phyloP scores from a whole-genome alignment of 2,888 invertebrate genomes.

The Drosophila conformis region DNA sequence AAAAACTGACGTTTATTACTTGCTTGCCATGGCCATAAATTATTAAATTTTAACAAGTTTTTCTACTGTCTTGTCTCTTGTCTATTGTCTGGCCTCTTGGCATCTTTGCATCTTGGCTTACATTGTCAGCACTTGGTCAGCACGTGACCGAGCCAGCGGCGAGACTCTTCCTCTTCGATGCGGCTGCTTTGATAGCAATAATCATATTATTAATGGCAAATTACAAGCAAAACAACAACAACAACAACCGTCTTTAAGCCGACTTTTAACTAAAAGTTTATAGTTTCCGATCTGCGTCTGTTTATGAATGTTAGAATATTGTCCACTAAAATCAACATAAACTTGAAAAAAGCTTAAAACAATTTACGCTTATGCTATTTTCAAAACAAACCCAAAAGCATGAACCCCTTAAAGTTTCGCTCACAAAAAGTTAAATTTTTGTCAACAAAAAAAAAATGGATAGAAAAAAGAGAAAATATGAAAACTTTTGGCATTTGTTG shows the following conservation, averaged over 20 bases:
- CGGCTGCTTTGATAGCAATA: slow-evolving; percentile 57
- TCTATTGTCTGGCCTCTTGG: slow-evolving; percentile 29
- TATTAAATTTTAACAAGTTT: slow-evolving; percentile 82
- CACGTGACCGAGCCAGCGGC: slow-evolving; percentile 57
- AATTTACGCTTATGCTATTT: slow-evolving; percentile 30
- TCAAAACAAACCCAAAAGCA: slow-evolving; percentile 27
- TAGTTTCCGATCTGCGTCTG: background rate
- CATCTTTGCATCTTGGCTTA: slow-evolving; percentile 50
- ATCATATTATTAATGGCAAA: slow-evolving; percentile 64
- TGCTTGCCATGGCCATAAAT: slow-evolving; percentile 69
- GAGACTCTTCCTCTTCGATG: slow-evolving; percentile 2
- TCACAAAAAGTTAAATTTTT: slow-evolving; percentile 27
- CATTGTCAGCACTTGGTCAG: slow-evolving; percentile 57
- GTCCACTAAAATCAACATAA: slow-evolving; percentile 14
- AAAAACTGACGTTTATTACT: slow-evolving; percentile 77
- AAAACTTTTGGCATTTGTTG: slow-evolving; percentile 33
- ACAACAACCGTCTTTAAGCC: background rate
- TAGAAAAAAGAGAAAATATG: background rate
- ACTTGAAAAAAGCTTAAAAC: slow-evolving; percentile 27
- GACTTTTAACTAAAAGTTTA: slow-evolving; percentile 1
- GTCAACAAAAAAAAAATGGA: slow-evolving; percentile 5
- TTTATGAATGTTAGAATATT: slow-evolving; percentile 1
- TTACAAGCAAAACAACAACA: slow-evolving; percentile 5
- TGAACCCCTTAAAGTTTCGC: slow-evolving; percentile 22
- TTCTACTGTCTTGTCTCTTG: slow-evolving; percentile 55